phyloP scores from a whole-genome alignment of 2,888 invertebrate genomes.

The Pristionchus entomophagus region DNA sequence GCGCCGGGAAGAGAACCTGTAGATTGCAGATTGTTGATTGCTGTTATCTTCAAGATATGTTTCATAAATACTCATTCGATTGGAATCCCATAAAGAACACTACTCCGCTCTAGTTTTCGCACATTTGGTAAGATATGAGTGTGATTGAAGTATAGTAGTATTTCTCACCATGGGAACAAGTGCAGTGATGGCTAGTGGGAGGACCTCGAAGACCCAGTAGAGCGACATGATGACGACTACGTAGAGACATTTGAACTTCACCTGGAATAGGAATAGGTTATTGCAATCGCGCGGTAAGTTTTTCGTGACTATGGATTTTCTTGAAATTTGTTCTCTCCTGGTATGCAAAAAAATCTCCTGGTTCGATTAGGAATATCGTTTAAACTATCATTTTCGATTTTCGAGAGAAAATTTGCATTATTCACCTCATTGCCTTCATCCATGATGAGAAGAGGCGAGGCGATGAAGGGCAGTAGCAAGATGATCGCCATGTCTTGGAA shows the following conservation, averaged over 20 bases:
- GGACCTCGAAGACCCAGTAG: conserved; percentile 73
- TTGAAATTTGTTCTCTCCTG: not conserved
- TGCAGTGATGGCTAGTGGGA: conserved; percentile 74
- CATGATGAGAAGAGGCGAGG: not conserved
- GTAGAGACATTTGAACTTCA: conserved; percentile 65
- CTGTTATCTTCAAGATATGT: no score
- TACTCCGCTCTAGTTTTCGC: not conserved
- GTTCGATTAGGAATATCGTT: no score
- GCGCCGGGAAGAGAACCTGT: conserved; percentile 67
- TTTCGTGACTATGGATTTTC: not conserved
- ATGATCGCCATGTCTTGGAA: conserved; percentile 1
- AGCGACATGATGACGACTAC: conserved; percentile 69
- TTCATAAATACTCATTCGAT: not conserved
- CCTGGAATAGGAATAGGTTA: conserved; percentile 53
- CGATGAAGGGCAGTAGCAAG: not conserved
- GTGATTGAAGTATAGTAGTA: not conserved
- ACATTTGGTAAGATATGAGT: not conserved
- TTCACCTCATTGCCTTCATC: not conserved
- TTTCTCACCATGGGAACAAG: conserved; percentile 66
- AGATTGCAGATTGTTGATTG: not conserved
- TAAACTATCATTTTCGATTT: no score
- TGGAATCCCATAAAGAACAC: no score
- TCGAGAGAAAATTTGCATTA: no score
- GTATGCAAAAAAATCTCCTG: no score
- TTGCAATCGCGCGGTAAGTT: not conserved